Conservation (phyloP, 2,113 vertebrate genomes). For the Riparia riparia region DNA sequence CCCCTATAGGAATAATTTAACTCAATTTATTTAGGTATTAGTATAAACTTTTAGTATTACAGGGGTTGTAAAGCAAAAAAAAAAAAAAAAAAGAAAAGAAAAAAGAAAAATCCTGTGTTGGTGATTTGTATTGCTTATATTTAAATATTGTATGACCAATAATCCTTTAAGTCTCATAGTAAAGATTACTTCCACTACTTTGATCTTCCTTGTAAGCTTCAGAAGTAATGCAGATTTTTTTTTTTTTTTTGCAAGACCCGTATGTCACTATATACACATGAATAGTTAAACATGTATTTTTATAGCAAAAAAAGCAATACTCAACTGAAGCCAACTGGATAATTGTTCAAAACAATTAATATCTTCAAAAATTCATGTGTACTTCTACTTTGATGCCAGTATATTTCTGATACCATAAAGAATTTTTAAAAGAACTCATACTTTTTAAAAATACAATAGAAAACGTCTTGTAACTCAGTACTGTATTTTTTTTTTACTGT, state of each 20-base stretch:
- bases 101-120: neutral
- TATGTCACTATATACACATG: neutral
- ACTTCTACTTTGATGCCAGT: neutral
- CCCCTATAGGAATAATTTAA: neutral
- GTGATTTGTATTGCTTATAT: neutral
- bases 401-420: neutral
- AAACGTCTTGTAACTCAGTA: neutral
- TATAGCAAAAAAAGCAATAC: neutral
- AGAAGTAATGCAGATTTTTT: neutral
- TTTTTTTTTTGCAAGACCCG: neutral
- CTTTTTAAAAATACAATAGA: neutral
- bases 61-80: neutral
- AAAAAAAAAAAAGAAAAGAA: neutral
- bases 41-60: neutral
- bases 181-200: neutral
- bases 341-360: neutral
- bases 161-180: neutral
- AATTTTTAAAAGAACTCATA: neutral
- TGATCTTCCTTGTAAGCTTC: neutral
- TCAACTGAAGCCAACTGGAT: neutral
- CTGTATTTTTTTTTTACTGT: neutral
- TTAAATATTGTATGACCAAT: neutral
- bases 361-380: neutral
- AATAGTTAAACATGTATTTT: neutral
- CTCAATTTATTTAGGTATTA: constrained; percentile 8